Evolutionary conservation across 2,113 vertebrate species (phyloP).

Genomic region (Brachyistius frenatus): DNA sequence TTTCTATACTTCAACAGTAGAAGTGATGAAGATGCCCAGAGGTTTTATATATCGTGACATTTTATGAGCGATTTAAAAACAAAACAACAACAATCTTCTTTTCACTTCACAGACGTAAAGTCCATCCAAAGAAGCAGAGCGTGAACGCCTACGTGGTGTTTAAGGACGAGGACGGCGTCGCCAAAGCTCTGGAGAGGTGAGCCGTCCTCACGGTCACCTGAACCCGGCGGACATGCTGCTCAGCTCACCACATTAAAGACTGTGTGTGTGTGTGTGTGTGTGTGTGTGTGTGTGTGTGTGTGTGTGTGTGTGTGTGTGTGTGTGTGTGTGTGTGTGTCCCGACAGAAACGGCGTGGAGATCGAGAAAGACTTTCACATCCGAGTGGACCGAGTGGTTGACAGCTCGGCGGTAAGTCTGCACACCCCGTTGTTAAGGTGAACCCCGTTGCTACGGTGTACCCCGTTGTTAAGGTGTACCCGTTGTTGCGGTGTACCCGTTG

Average conservation of each 20-base stretch:
- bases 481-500: too few relatives aligned
- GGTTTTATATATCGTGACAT: too few relatives aligned
- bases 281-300: background rate
- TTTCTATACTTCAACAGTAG: too few relatives aligned
- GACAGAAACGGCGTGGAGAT: conserved; percentile 92
- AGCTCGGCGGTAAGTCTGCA: conserved; percentile 15
- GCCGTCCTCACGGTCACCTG: background rate
- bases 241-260: background rate
- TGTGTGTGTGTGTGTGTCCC: background rate
- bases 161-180: conserved; percentile 84
- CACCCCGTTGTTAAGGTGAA: too few relatives aligned
- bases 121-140: conserved; percentile 89
- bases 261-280: background rate
- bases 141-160: conserved; percentile 97
- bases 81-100: background rate
- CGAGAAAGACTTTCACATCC: conserved; percentile 87
- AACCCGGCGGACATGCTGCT: background rate
- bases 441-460: too few relatives aligned
- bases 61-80: too few relatives aligned
- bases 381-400: conserved; percentile 89
- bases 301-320: background rate
- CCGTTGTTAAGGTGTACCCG: too few relatives aligned
- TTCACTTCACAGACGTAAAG: conserved; percentile 83
- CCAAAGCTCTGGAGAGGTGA: conserved; percentile 88
- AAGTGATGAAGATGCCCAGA: too few relatives aligned